Percentiles rank a stretch among this genome's conserved stretches.
These are phyloP conservation scores for Hemicrepidius hirtus DNA, from an alignment of 2,888 invertebrate genomes.

Conservation along the genomic window DNA sequence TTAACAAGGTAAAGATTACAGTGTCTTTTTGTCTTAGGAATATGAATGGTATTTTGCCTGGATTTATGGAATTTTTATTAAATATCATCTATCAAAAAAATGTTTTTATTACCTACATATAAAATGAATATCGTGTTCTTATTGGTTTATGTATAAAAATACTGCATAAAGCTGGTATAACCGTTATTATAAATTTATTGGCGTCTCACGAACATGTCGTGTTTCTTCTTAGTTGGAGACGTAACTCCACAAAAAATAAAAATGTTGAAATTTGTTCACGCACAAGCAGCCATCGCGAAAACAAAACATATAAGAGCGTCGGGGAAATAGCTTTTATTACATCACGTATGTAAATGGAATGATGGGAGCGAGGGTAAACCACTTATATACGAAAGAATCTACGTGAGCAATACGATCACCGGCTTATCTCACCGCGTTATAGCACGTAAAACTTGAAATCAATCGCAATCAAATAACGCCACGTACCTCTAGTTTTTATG, in stretches of 20 bases:
- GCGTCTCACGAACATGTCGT: background rate
- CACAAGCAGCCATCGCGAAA: conserved; percentile 49
- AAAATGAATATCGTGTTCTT: conserved; percentile 6
- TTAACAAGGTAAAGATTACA: background rate
- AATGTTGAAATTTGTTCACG: conserved; percentile 53
- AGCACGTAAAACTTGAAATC: conserved; percentile 48
- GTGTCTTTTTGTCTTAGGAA: background rate
- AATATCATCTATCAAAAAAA: background rate
- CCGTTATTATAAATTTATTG: conserved; percentile 14
- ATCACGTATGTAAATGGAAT: conserved; percentile 60
- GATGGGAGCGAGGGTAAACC: conserved; percentile 55
- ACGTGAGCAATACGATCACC: conserved; percentile 49
- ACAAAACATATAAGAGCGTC: conserved; percentile 53
- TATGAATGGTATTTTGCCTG: no score
- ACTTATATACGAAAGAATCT: conserved; percentile 52
- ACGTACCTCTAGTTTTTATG: conserved; percentile 36
- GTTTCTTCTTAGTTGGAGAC: background rate
- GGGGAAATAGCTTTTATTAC: conserved; percentile 57
- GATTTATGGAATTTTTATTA: conserved; percentile 24
- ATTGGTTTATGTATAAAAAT: background rate
- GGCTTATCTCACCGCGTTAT: conserved; percentile 40
- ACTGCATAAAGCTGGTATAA: background rate
- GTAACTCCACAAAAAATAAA: conserved; percentile 11
- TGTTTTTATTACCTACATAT: background rate
- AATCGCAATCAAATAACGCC: conserved; percentile 45